Evolutionary conservation across 2,888 invertebrate genomes (phyloP), one percentile per base, ranked within the genome.

Genomic region (Thymelicus acteon): DNA sequence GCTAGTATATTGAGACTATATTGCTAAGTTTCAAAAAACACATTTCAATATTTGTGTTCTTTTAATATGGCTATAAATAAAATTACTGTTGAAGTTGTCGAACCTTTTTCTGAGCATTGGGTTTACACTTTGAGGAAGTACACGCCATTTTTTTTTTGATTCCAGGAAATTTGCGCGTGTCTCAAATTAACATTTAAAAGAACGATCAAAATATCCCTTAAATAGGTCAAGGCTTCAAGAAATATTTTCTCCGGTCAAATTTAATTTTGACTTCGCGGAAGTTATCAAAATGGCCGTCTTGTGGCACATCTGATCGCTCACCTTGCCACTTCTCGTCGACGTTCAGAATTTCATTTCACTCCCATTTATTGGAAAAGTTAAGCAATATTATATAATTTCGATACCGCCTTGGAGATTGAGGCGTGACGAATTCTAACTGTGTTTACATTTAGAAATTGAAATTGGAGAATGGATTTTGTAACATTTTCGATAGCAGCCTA

Each of bases 291-390:
- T 87, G 87, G 85, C 83, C 86, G 81, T 75, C 82, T 77, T 80
- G 80, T 78, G 85, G 79, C 78, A 79, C 19, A 79, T 80, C 72
- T 80, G 84, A 89, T 86, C 85, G 84, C 86, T 87, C 85, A 87
- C 84, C 85, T 87, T 84, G 80, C 76, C 78, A 72, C 76, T 76
- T 76, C 71, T 77, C 83, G 85, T 81, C 84, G 85, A 87, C 88
- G 87, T 89, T 90, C 84, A 84, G 85, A 90, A 89, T 91, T 91
- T 89, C 89, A 87, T 90, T 90, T 90, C 85, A 84, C 85, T 87
- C 87, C 85, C 84, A 90, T 92, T 92, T 92, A 92, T 92, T 92
- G 88, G 87, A 86, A 91, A 92, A 92, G 89, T 92, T 92, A 86
- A 88, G 88, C 83, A 87, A 88, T 84, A 81, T 86, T 86, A 85